Percentiles rank a stretch among this genome's conserved stretches.
phyloP scores from a whole-genome alignment of 2,797 vertebrate genomes.

The Chromobotia macracanthus region DNA sequence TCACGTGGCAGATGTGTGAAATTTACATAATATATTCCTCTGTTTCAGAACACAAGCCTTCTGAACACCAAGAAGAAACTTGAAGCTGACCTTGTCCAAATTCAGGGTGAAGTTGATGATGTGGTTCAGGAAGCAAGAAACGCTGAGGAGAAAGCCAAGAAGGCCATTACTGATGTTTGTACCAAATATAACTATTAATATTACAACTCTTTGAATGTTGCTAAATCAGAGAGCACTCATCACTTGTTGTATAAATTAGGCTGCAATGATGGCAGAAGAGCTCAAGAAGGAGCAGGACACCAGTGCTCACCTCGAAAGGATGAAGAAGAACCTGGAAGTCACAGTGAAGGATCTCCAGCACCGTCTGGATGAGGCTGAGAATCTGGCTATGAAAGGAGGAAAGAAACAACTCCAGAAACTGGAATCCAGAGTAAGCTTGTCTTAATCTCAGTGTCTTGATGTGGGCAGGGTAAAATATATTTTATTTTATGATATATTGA shows the following conservation, averaged over 20 bases:
- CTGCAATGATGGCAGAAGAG: conserved; percentile 91
- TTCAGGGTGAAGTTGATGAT: conserved; percentile 85
- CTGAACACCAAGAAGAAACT: conserved; percentile 84
- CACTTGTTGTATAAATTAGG: conserved; percentile 66
- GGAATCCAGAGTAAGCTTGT: conserved; percentile 77
- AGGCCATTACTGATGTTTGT: conserved; percentile 86
- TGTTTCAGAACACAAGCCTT: conserved; percentile 82
- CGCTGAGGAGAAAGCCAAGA: conserved; percentile 90
- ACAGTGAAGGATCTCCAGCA: conserved; percentile 87
- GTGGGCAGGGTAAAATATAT: not conserved
- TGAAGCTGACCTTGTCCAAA: conserved; percentile 81
- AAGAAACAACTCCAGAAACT: conserved; percentile 92
- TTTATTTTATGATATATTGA: not conserved
- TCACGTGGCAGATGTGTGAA: not conserved
- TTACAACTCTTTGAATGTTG: not conserved
- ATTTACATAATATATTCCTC: not conserved
- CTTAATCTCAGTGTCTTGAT: not conserved
- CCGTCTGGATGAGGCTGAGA: conserved; percentile 89
- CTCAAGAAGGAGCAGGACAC: conserved; percentile 92
- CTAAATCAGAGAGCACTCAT: not conserved
- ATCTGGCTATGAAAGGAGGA: conserved; percentile 89
- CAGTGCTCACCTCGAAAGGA: conserved; percentile 87
- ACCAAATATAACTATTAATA: not conserved
- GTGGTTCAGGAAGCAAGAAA: conserved; percentile 86
- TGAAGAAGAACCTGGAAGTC: conserved; percentile 88